A percentile compares a stretch with the other conserved stretches of the same genome.
Conservation (phyloP, 2,888 invertebrate genomes). For the Laothoe populi region DNA sequence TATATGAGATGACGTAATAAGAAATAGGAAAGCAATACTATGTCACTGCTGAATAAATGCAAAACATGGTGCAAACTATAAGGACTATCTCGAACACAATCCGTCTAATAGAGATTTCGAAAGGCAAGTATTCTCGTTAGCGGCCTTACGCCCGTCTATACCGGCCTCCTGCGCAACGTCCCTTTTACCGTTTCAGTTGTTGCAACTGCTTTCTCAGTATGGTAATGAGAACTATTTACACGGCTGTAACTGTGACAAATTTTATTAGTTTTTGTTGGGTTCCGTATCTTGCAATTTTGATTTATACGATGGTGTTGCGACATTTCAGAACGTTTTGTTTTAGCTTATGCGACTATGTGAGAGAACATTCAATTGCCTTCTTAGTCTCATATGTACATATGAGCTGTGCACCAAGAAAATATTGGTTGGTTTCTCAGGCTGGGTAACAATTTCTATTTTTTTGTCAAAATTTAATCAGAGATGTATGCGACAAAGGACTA, state of each 20-base stretch:
- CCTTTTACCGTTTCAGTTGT: constrained; percentile 47
- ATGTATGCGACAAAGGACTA: too few species aligned
- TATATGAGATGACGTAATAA: not conserved
- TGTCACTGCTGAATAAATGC: constrained; percentile 7
- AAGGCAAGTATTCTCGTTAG: constrained; percentile 37
- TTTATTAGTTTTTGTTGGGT: constrained; percentile 33
- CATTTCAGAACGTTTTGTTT: constrained; percentile 15
- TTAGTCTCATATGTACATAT: not conserved
- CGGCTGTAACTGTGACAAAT: constrained; percentile 48
- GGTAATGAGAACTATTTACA: constrained; percentile 45
- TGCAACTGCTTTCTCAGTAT: constrained; percentile 52
- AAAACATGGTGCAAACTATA: constrained; percentile 22
- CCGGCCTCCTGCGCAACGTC: constrained; percentile 46
- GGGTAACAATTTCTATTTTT: too few species aligned
- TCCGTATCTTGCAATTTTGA: constrained; percentile 24
- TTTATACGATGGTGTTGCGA: constrained; percentile 12
- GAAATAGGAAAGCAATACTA: constrained; percentile 1
- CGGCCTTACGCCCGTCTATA: constrained; percentile 50
- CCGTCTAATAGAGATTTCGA: constrained; percentile 36
- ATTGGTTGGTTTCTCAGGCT: too few species aligned
- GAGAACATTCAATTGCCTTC: not conserved
- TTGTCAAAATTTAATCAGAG: too few species aligned
- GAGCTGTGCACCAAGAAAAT: too few species aligned
- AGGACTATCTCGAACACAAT: constrained; percentile 26
- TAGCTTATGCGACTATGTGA: not conserved